These are phyloP conservation scores for Gobio occitaniae DNA, from an alignment of 2,797 vertebrate genomes.

Conservation along the genomic window DNA sequence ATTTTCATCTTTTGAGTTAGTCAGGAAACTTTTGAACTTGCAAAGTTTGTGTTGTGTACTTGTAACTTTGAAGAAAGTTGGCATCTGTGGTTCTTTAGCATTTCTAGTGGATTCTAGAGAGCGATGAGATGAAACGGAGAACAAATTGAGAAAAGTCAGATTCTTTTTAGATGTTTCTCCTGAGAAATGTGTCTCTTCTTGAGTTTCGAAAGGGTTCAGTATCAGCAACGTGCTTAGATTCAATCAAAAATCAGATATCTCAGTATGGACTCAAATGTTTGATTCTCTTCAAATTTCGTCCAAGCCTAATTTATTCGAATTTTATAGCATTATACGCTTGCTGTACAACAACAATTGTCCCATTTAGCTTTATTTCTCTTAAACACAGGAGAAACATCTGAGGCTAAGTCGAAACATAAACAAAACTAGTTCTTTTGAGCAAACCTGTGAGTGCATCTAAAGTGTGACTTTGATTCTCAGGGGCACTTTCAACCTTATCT, in stretches of 20 bases:
- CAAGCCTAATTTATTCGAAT: not conserved
- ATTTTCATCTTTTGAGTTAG: not conserved
- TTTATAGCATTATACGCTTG: not conserved
- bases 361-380: not conserved
- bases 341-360: not conserved
- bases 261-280: not conserved
- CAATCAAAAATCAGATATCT: not conserved
- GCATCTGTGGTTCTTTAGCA: not conserved
- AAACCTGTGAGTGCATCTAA: not conserved
- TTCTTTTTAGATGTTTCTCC: conserved; percentile 11
- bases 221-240: not conserved
- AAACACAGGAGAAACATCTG: conserved; percentile 4
- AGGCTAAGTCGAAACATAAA: not conserved
- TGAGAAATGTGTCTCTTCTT: not conserved
- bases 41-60: not conserved
- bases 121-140: not conserved
- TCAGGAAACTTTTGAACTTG: conserved; percentile 1
- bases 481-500: conserved; percentile 26
- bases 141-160: not conserved
- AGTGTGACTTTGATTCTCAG: conserved; percentile 37
- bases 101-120: not conserved
- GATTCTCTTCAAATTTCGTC: not conserved
- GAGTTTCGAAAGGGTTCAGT: not conserved
- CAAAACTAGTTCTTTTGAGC: not conserved
- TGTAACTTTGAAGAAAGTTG: not conserved